phyloP scores from a whole-genome alignment of 2,888 invertebrate species.

The Gymnoscelis rufifasciata region DNA sequence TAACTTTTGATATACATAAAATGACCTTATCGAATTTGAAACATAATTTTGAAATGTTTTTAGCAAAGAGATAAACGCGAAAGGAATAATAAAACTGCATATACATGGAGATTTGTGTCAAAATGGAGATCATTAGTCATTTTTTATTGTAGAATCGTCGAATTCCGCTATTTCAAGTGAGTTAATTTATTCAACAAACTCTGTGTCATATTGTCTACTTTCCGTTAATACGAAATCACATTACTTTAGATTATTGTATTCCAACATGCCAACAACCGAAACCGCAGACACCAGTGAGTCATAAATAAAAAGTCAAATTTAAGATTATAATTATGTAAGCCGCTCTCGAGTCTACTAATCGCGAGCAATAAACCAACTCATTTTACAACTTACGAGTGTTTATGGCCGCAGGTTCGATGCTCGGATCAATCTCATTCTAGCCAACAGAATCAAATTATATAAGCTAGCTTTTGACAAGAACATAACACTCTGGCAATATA shows the following conservation, averaged over 20 bases:
- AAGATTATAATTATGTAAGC: constrained; percentile 23
- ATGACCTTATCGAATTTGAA: no score
- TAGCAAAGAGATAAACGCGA: no score
- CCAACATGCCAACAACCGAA: neutral
- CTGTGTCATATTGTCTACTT: neutral
- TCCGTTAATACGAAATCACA: neutral
- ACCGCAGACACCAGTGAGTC: neutral
- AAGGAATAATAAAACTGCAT: no score
- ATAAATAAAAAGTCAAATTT: constrained; percentile 6
- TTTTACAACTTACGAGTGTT: constrained; percentile 15
- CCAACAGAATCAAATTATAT: constrained; percentile 35
- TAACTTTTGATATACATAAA: no score
- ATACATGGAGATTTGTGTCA: no score
- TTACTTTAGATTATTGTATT: neutral
- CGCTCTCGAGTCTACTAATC: constrained; percentile 23
- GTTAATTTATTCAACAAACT: no score
- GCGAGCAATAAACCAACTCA: constrained; percentile 26
- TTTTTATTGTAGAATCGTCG: no score
- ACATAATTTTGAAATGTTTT: no score
- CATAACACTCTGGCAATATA: no score
- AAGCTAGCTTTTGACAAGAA: constrained; percentile 22
- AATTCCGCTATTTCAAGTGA: no score
- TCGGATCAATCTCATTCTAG: neutral
- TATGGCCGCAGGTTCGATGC: neutral
- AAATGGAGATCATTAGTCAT: no score